Percentiles rank a stretch among this genome's conserved stretches.
Evolutionary conservation across 1,140 invertebrate species (phyloP).

Genomic region (Rhysida immarginata): DNA sequence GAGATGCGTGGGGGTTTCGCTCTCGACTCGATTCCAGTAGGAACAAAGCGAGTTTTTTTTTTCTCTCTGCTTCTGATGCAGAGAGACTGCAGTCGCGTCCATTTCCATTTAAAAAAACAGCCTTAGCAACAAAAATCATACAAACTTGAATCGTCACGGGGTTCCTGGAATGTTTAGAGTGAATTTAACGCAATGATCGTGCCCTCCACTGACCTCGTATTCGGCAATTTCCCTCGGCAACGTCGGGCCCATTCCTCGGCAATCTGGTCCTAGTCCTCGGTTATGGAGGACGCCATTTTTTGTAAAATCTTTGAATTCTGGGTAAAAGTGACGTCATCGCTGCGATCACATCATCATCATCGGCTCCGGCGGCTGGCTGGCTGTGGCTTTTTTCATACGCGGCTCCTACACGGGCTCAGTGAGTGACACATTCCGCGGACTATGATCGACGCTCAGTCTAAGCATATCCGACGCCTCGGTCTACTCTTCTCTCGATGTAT

Average conservation of each 20-base stretch:
- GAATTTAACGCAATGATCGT: not conserved
- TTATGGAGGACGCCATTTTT: slow-evolving; percentile 8
- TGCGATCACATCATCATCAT: no score
- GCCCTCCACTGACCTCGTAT: not conserved
- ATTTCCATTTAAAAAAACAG: not conserved
- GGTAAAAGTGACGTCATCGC: not conserved
- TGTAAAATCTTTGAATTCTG: not conserved
- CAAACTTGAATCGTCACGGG: not conserved
- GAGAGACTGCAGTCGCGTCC: no score
- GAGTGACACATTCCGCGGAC: not conserved
- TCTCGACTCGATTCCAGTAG: no score
- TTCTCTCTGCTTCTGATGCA: no score
- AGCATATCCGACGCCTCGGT: no score
- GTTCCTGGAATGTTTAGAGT: not conserved
- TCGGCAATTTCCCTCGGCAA: not conserved
- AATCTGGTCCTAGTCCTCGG: not conserved
- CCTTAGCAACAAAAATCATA: not conserved
- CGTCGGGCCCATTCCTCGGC: not conserved
- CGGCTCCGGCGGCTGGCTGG: not conserved
- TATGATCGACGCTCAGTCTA: no score
- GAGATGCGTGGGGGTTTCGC: no score
- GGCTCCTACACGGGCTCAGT: not conserved
- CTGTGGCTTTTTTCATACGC: no score
- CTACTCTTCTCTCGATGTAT: not conserved
- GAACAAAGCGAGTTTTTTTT: no score